Evolutionary conservation across 2,113 vertebrate genomes (phyloP).

Genomic region (Epinephelus moara): DNA sequence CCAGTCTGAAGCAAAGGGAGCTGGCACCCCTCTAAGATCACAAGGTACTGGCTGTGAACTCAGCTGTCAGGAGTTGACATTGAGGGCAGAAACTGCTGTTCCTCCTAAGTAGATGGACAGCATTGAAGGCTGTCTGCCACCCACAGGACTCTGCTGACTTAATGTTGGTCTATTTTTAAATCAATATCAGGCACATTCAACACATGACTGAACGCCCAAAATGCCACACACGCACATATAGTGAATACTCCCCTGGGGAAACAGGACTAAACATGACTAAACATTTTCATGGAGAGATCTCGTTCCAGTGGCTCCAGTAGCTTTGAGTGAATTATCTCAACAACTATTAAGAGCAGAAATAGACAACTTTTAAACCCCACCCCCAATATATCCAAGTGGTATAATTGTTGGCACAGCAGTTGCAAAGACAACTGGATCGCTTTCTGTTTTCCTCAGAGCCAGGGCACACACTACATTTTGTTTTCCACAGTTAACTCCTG

Average conservation of each 20-base stretch:
- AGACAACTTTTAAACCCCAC: too few relatives aligned
- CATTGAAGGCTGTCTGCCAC: conserved; percentile 40
- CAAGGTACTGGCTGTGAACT: conserved; percentile 54
- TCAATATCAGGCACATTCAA: conserved; percentile 42
- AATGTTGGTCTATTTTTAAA: conserved; percentile 69
- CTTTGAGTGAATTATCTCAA: neutral
- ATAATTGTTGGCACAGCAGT: too few relatives aligned
- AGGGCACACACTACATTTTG: too few relatives aligned
- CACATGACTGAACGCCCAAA: conserved; percentile 51
- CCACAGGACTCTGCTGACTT: conserved; percentile 33
- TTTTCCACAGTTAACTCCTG: too few relatives aligned
- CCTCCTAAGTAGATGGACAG: conserved; percentile 35
- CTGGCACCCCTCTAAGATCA: conserved; percentile 53
- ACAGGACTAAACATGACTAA: conserved; percentile 20
- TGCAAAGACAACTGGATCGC: too few relatives aligned
- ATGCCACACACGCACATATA: conserved; percentile 9
- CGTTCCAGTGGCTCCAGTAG: neutral
- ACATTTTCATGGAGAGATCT: conserved; percentile 12
- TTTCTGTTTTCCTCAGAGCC: too few relatives aligned
- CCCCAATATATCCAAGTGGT: too few relatives aligned
- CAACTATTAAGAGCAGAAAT: too few relatives aligned
- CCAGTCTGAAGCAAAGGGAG: conserved; percentile 48
- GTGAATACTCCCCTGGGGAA: neutral
- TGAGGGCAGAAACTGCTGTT: conserved; percentile 35
- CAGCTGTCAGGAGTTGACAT: conserved; percentile 50